A percentile compares a stretch with the other conserved stretches of the same genome.
Conservation (phyloP, 2,888 invertebrate genomes). For the Neoascia interrupta region DNA sequence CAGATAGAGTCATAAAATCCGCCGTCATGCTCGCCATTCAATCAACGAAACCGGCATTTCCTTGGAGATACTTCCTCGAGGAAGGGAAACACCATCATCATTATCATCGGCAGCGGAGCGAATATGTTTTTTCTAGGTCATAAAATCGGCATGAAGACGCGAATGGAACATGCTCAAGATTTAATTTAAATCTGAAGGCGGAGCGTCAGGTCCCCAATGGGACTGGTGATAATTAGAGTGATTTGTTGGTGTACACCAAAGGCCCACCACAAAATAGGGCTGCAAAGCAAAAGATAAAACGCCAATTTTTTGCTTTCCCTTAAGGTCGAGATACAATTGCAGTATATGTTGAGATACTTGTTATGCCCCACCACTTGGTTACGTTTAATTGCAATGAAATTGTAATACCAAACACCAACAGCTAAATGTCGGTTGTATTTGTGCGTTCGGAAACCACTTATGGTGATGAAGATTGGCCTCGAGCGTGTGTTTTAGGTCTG, state of each 20-base stretch:
- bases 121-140: constrained; percentile 48
- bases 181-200: too few species aligned
- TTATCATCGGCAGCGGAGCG: constrained; percentile 13
- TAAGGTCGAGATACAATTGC: constrained; percentile 43
- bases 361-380: background rate
- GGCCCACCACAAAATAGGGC: background rate
- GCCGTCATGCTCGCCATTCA: constrained; percentile 17
- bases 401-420: constrained; percentile 41
- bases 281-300: background rate
- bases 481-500: constrained; percentile 50
- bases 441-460: constrained; percentile 61
- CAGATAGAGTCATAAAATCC: constrained; percentile 43
- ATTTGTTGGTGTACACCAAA: constrained; percentile 29
- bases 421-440: constrained; percentile 12
- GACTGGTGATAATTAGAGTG: constrained; percentile 63
- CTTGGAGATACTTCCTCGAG: constrained; percentile 21
- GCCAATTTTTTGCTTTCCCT: too few species aligned
- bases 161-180: too few species aligned
- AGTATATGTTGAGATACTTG: constrained; percentile 52
- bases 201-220: too few species aligned
- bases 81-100: too few species aligned
- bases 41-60: constrained; percentile 39
- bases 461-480: constrained; percentile 64
- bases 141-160: too few species aligned
- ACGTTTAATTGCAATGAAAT: constrained; percentile 35